phyloP scores from a whole-genome alignment of 2,113 vertebrate genomes.

The Herpailurus yagouaroundi region DNA sequence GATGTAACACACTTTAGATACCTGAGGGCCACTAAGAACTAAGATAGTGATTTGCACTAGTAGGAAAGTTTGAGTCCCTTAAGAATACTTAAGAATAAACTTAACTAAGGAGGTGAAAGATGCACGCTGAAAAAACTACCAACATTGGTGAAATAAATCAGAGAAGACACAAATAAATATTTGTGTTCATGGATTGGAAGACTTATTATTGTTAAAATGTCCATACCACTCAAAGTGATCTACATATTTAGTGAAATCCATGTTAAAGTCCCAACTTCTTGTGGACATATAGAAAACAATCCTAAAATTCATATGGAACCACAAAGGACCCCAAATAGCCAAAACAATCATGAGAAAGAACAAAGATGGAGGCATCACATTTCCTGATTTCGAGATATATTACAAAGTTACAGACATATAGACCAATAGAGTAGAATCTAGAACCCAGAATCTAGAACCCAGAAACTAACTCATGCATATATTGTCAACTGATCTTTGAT shows the following conservation, averaged over 20 bases:
- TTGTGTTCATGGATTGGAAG: background rate
- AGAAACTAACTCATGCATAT: background rate
- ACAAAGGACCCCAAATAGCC: background rate
- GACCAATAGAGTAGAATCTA: background rate
- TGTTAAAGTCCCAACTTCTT: background rate
- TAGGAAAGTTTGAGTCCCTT: no score
- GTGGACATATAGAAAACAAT: background rate
- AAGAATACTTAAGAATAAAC: no score
- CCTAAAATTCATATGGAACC: background rate
- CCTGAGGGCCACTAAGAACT: no score
- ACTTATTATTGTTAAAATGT: background rate
- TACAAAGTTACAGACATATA: background rate
- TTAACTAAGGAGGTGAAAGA: no score
- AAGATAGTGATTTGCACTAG: no score
- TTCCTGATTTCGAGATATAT: background rate
- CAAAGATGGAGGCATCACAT: background rate
- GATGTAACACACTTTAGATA: background rate
- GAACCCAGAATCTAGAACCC: background rate
- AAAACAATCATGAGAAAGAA: background rate
- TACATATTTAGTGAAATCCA: background rate
- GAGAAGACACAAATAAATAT: background rate
- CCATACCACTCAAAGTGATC: background rate
- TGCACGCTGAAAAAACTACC: no score
- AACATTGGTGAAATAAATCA: no score
- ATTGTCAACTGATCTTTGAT: background rate